Base-by-base conservation (phyloP, 2,888 invertebrate genomes). In the Monoplex corrugatus region DNA sequence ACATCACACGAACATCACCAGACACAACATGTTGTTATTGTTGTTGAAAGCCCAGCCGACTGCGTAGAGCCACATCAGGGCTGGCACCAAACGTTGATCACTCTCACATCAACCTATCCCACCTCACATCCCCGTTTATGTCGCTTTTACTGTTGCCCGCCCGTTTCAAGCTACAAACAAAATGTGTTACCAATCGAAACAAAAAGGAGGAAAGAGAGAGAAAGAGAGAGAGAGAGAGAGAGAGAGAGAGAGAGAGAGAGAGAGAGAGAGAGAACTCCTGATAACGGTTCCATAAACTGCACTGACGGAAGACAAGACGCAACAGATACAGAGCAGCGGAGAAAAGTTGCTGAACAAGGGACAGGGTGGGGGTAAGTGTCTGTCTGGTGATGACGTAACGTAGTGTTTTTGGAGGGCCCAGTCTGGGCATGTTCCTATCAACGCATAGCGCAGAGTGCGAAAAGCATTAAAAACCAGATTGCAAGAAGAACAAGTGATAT, bases 221-320 rank as follows among this genome's bases (percentile, higher is more conserved):
- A 45, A 28, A 50, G 50, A 19, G 83, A 50, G 50, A 16, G 35
- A 35, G 50, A 50, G 50, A 50, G 83, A 84, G 50, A 84, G 35
- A 84, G 50, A 84, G 83, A 84, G 83, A 84, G 83, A 50, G 83
- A 50, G 50, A 50, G 83, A 84, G 50, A 44, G 43, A 44, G 44
- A 82, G 44, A 82, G 82, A 43, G 57, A 84, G 84, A 45, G 35
- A 57, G 50, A 50, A 19, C 10, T 16, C 38, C 16, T 32, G 78
- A 78, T 16, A 78, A 28, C 19, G 8, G 19, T 28, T 10, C 57
- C 28, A 50, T 2, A 16, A 57, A 23, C 57, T 10, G n/a, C 57
- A 57, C 3, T 16, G 57, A 28, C 57, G 57, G 28, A 57, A 23
- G 10, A 57, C 2, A 28, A n/a, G n/a, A n/a, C n/a, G 16, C 16